Evolutionary conservation across 2,888 invertebrate genomes (phyloP).

Genomic region (Eumerus sabulonum): DNA sequence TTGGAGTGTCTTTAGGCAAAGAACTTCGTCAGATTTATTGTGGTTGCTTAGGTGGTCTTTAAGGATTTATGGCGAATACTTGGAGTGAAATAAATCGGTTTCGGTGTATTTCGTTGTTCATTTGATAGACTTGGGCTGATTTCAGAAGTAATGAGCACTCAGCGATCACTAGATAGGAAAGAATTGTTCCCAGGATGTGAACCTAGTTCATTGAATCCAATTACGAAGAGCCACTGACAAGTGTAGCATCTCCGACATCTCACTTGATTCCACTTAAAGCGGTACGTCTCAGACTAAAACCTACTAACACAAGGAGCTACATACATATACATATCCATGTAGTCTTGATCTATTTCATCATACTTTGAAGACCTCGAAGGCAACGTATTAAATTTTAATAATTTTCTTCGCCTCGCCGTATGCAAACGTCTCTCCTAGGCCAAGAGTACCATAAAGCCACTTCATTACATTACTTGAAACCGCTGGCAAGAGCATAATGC

Average conservation of each 20-base stretch:
- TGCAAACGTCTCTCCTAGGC: constrained; percentile 15
- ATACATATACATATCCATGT: neutral
- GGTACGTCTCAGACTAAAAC: no score
- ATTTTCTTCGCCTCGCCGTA: neutral
- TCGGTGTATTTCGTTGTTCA: neutral
- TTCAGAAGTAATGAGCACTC: no score
- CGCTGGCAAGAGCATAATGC: neutral
- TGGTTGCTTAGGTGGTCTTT: constrained; percentile 37
- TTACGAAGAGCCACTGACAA: no score
- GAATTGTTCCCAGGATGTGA: no score
- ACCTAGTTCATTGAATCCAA: no score
- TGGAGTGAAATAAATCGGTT: neutral
- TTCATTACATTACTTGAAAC: constrained; percentile 39
- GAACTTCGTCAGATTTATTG: constrained; percentile 44
- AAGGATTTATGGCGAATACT: constrained; percentile 14
- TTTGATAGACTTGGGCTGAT: no score
- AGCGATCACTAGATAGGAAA: no score
- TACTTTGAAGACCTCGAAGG: neutral
- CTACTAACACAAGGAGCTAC: no score
- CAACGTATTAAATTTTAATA: constrained; percentile 10
- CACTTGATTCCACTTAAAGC: no score
- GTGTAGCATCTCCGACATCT: no score
- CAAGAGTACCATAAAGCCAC: constrained; percentile 46
- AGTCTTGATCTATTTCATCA: no score
- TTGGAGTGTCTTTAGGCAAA: constrained; percentile 41